These are phyloP conservation scores for Prostheceraeus crozeri DNA, from an alignment of 2,888 invertebrate genomes.

Conservation along the genomic window DNA sequence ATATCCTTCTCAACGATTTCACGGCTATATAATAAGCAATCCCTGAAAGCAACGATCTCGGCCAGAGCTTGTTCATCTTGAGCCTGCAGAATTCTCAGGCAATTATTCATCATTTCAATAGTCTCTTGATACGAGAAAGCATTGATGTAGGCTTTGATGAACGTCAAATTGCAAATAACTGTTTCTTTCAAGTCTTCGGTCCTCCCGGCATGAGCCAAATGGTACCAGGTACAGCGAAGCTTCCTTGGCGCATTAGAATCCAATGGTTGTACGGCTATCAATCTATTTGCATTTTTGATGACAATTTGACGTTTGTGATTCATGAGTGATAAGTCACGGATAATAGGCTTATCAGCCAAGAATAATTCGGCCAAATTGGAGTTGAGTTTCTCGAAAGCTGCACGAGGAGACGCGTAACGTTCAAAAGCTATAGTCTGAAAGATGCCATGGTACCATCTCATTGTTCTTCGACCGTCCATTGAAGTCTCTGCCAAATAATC, in stretches of 20 bases:
- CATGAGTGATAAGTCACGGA: too few relatives aligned
- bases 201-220: background rate
- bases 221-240: background rate
- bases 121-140: background rate
- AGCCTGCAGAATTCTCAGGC: background rate
- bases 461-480: background rate
- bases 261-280: background rate
- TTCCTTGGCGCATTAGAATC: background rate
- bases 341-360: conserved; percentile 6
- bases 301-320: too few relatives aligned
- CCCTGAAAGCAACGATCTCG: background rate
- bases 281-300: conserved; percentile 4
- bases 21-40: background rate
- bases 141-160: background rate
- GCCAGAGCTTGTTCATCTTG: too few relatives aligned
- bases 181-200: background rate
- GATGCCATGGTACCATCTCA: background rate
- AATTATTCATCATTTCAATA: background rate
- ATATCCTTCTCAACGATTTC: background rate
- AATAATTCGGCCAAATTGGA: background rate
- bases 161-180: background rate
- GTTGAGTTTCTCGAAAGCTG: too few relatives aligned
- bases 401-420: too few relatives aligned
- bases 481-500: background rate
- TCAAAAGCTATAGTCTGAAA: background rate